Evolutionary conservation across 2,113 vertebrate genomes (phyloP).

Genomic region (Cercocebus atys): DNA sequence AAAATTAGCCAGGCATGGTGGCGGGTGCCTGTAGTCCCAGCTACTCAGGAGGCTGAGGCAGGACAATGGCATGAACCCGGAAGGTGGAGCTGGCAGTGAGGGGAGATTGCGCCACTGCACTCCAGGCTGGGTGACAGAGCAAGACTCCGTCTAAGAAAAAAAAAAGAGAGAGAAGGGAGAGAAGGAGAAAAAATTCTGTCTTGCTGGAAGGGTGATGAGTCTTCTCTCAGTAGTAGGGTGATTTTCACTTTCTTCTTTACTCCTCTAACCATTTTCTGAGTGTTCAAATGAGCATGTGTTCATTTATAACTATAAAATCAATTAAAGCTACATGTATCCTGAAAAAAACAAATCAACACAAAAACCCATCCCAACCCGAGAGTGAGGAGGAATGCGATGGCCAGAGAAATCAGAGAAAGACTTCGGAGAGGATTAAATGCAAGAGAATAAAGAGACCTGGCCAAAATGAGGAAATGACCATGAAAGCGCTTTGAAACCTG

Average conservation of each 20-base stretch:
- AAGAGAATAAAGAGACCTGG: neutral
- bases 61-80: too few species aligned
- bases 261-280: slow-evolving; percentile 10
- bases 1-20: too few species aligned
- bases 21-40: too few species aligned
- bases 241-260: slow-evolving; percentile 38
- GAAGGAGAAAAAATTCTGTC: neutral
- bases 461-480: neutral
- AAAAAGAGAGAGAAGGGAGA: neutral
- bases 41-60: too few species aligned
- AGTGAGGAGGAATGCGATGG: neutral
- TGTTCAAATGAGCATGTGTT: neutral
- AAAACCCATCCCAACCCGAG: neutral
- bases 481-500: neutral
- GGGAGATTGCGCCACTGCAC: too few species aligned
- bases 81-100: too few species aligned
- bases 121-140: too few species aligned
- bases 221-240: neutral
- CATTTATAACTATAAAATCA: slow-evolving; percentile 47
- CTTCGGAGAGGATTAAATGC: neutral
- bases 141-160: neutral
- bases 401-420: neutral
- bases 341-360: neutral
- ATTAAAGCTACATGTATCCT: neutral
- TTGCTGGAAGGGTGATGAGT: slow-evolving; percentile 12